Base-by-base conservation (phyloP, 2,113 vertebrate genomes). In the Cheilinus undulatus region DNA sequence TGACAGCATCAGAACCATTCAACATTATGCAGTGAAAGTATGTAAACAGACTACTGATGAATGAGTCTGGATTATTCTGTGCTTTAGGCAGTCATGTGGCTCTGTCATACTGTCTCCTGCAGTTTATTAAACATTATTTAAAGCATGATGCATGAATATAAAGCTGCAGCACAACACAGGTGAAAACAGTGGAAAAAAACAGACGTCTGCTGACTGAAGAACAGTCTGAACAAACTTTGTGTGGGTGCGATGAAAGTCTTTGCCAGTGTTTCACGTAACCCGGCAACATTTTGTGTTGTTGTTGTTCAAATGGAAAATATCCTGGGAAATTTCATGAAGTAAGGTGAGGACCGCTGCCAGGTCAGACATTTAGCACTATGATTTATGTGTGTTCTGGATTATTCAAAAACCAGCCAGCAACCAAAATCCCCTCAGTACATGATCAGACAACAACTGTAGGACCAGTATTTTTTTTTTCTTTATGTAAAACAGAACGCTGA, bases 301-400 rank as follows among this genome's bases (percentile, higher is more conserved):
- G 52, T 71, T 19, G 42, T 45, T 56, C 63, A 69, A 74, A 77
- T 67, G 74, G 84, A 90, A 88, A 77, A 78, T 73, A 79, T 79
- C 76, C 85, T 59, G 79, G 81, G 57, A 87, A 83, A 77, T 69
- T 53, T 51, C 48, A 56, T 81, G 84, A 73, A 65, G 85, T 87
- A 79, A 85, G 85, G 72, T 83, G 34, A 73, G 76, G 76, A 67
- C 49, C 5, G 30, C 52, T 76, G 83, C 83, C 88, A 86, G 81
- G 58, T 77, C 62, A 40, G 64, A 71, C 77, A 48, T 70, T 57
- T 51, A 64, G 68, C 50, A 40, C 43, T 9, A 32, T 64, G 82
- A 89, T 82, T 88, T 82, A 82, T 71, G 65, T 19, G 36, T 32
- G 48, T 66, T 43, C 48, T 50, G 76, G 50, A 49, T 76, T 36